Evolutionary conservation across 2,113 vertebrate species (phyloP).

Genomic region (Myotis yumanensis): DNA sequence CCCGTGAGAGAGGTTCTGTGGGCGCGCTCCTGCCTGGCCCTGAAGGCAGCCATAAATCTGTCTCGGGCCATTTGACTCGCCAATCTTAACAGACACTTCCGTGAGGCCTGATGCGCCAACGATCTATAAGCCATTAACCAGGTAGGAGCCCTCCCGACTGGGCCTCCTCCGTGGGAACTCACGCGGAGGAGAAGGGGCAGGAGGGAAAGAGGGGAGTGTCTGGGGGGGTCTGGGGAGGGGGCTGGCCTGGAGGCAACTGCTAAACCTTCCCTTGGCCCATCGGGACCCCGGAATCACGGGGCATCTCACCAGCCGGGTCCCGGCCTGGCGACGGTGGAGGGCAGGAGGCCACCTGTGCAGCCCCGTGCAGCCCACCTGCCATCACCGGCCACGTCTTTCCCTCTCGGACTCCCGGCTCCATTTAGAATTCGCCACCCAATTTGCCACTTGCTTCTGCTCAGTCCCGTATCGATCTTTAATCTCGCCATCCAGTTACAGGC

Average conservation of each 20-base stretch:
- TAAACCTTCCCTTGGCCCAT: background rate
- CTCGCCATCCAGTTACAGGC: background rate
- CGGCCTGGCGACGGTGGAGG: background rate
- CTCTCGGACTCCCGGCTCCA: background rate
- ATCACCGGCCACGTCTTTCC: no score
- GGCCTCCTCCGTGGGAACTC: background rate
- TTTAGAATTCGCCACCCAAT: background rate
- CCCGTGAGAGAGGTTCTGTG: background rate
- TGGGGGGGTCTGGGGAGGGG: accelerated
- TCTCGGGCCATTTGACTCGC: slow-evolving; percentile 67
- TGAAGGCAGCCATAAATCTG: slow-evolving; percentile 66
- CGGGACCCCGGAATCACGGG: accelerated
- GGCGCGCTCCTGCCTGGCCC: background rate
- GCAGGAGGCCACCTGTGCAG: background rate
- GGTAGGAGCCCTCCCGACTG: background rate
- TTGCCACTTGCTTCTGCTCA: background rate
- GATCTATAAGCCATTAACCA: slow-evolving; percentile 72
- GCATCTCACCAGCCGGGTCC: background rate
- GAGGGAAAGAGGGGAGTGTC: background rate
- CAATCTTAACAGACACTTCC: slow-evolving; percentile 69
- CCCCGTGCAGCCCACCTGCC: no score
- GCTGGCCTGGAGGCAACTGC: background rate
- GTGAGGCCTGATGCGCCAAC: slow-evolving; percentile 26
- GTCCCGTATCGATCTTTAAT: background rate
- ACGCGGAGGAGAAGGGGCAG: background rate